Percentiles rank a stretch among this genome's conserved stretches.
phyloP scores from a whole-genome alignment of 53 echinoderm and acorn worm genomes.

The Stichopus horrens region DNA sequence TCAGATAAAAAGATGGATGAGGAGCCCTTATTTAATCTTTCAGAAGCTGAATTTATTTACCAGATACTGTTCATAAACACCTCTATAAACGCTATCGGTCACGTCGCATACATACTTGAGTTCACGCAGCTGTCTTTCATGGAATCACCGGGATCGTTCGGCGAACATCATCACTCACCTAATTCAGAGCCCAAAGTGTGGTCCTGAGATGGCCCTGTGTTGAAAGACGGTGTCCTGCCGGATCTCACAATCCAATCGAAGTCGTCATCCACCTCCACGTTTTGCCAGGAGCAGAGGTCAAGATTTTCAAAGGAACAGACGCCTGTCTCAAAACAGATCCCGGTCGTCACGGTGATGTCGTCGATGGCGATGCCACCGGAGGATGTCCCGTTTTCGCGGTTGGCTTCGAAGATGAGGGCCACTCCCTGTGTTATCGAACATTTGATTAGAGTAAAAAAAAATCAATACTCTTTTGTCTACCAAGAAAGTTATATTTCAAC shows the following conservation, averaged over 20 bases:
- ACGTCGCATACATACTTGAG: no score
- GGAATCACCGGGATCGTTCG: no score
- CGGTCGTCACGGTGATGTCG: slow-evolving; percentile 56
- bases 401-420: slow-evolving; percentile 67
- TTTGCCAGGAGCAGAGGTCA: slow-evolving; percentile 79
- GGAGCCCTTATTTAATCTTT: no score
- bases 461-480: no score
- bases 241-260: slow-evolving; percentile 78
- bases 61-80: no score
- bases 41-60: no score
- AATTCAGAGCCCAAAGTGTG: slow-evolving; percentile 74
- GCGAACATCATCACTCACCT: slow-evolving; percentile 50
- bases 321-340: slow-evolving; percentile 67
- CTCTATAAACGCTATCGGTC: no score
- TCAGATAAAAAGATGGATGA: no score
- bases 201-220: slow-evolving; percentile 69
- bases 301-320: slow-evolving; percentile 71
- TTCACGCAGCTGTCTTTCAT: no score
- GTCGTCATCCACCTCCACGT: slow-evolving; percentile 65
- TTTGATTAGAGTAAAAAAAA: no score
- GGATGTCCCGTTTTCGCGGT: slow-evolving; percentile 24
- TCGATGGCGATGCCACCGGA: slow-evolving; percentile 70
- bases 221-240: slow-evolving; percentile 57
- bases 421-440: background rate
- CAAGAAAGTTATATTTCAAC: no score